Conservation (phyloP, 2,888 invertebrate genomes). For the Rotaria sp. region DNA sequence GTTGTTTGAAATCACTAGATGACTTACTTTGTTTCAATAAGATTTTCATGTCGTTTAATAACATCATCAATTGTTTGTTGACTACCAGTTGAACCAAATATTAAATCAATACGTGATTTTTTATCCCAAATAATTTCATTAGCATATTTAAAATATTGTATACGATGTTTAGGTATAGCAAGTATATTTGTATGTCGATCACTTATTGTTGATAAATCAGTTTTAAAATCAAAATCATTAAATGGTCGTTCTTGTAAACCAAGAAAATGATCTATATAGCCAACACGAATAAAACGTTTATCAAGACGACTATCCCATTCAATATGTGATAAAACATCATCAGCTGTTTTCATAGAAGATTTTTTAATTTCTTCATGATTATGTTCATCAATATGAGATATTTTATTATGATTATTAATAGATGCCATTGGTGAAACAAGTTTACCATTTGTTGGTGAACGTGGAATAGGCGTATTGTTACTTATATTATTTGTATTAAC, state of each 20-base stretch:
- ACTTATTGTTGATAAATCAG: background rate
- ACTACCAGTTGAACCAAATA: conserved; percentile 55
- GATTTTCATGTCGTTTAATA: conserved; percentile 42
- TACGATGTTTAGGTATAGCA: conserved; percentile 57
- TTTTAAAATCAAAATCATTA: conserved; percentile 54
- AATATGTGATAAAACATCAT: conserved; percentile 57
- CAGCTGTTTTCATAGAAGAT: conserved; percentile 55
- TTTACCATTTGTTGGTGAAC: background rate
- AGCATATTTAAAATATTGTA: conserved; percentile 58
- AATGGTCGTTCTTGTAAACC: conserved; percentile 57
- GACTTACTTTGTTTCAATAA: background rate
- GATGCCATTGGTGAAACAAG: too few species aligned
- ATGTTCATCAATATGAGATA: background rate
- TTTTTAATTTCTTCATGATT: background rate
- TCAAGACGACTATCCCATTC: conserved; percentile 56
- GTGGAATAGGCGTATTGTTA: background rate
- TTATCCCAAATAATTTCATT: conserved; percentile 57
- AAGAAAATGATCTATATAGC: conserved; percentile 56
- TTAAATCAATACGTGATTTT: conserved; percentile 52
- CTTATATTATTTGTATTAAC: background rate
- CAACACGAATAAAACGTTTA: conserved; percentile 51
- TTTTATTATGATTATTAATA: conserved; percentile 13
- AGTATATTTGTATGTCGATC: conserved; percentile 51
- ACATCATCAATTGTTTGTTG: conserved; percentile 49
- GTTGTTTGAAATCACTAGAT: background rate